Evolutionary conservation across 2,888 invertebrate genomes (phyloP).

Genomic region (Cistogaster globosa): DNA sequence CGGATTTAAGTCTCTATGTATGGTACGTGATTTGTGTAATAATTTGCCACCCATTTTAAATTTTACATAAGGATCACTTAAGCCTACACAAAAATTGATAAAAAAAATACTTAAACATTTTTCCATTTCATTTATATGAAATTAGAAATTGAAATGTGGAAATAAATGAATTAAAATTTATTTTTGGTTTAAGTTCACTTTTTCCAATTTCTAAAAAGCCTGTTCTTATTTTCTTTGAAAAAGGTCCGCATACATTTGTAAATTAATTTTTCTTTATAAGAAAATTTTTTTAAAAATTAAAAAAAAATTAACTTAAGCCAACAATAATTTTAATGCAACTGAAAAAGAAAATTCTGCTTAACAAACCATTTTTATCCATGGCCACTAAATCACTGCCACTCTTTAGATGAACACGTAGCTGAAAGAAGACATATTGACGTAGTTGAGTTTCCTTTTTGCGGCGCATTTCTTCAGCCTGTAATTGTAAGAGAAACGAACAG

Average conservation of each 20-base stretch:
- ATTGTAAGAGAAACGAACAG: not conserved
- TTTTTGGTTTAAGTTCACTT: too few relatives aligned
- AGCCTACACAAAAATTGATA: constrained; percentile 85
- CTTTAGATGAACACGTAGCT: constrained; percentile 93
- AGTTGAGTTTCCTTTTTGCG: constrained; percentile 89
- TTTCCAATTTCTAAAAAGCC: too few relatives aligned
- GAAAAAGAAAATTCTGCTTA: not conserved
- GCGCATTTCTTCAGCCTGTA: constrained; percentile 87
- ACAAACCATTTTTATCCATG: constrained; percentile 96
- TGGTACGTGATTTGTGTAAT: constrained; percentile 96
- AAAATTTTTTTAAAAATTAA: too few relatives aligned
- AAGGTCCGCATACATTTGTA: too few relatives aligned
- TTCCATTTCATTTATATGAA: too few relatives aligned
- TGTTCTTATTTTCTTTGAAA: too few relatives aligned
- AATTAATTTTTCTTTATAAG: too few relatives aligned
- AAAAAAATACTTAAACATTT: constrained; percentile 17
- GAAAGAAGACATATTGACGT: constrained; percentile 95
- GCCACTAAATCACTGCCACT: constrained; percentile 94
- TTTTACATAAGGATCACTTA: constrained; percentile 99
- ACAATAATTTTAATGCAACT: not conserved
- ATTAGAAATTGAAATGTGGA: too few relatives aligned
- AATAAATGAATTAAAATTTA: too few relatives aligned
- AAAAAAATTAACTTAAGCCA: too few relatives aligned
- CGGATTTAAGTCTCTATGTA: constrained; percentile 97
- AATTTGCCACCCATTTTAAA: constrained; percentile 94